Conservation (phyloP, 1,140 invertebrate genomes). For the Monomorium pharaonis region DNA sequence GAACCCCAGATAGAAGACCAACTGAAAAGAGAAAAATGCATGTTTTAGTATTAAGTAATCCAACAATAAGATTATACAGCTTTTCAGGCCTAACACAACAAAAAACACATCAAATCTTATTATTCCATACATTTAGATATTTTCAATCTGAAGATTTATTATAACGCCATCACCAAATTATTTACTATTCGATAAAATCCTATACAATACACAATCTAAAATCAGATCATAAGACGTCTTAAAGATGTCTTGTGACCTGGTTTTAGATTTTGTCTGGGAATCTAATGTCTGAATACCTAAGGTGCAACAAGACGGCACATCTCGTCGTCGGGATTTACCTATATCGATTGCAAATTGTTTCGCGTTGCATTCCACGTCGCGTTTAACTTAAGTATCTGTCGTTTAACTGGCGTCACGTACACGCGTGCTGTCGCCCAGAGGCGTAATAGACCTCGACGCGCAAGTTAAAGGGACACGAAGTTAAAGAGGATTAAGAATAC, state of each 20-base stretch:
- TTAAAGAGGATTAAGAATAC: constrained; percentile 24
- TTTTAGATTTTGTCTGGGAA: too few species aligned
- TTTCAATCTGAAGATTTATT: not conserved
- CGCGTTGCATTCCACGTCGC: constrained; percentile 15
- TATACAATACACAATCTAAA: too few species aligned
- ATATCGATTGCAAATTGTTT: constrained; percentile 20
- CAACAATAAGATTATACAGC: not conserved
- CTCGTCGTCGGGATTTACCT: not conserved
- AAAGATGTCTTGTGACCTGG: too few species aligned
- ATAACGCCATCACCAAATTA: not conserved
- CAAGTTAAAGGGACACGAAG: constrained; percentile 37
- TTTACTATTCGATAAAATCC: not conserved
- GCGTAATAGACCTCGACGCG: not conserved
- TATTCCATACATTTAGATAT: not conserved
- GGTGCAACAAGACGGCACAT: not conserved
- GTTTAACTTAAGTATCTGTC: constrained; percentile 7
- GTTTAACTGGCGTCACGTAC: constrained; percentile 25
- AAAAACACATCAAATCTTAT: too few species aligned
- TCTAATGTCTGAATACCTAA: not conserved
- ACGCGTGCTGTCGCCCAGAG: not conserved
- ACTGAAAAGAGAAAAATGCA: not conserved
- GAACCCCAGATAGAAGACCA: constrained; percentile 33
- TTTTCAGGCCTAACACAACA: too few species aligned
- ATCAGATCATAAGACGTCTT: too few species aligned
- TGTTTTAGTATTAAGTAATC: not conserved